Evolutionary conservation across 2,888 invertebrate genomes (phyloP).

Genomic region (Erynnis tages): DNA sequence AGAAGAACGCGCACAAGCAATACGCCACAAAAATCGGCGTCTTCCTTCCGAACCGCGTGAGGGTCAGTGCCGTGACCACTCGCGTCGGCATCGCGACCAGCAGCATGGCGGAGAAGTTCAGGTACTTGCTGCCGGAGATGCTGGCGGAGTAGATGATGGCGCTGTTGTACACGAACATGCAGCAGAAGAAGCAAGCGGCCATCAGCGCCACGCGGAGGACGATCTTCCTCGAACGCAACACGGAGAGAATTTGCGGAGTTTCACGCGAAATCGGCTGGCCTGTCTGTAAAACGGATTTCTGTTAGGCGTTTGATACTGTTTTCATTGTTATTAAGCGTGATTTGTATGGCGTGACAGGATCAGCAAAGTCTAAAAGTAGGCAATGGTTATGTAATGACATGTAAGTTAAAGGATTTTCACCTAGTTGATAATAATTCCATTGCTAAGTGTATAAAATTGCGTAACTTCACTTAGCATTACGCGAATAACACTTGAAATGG

Average conservation of each 20-base stretch:
- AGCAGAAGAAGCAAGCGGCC: constrained; percentile 85
- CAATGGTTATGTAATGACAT: no score
- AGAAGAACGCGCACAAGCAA: constrained; percentile 72
- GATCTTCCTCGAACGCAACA: constrained; percentile 59
- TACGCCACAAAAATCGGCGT: constrained; percentile 68
- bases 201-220: constrained; percentile 60
- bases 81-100: constrained; percentile 85
- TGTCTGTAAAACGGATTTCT: constrained; percentile 5
- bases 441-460: no score
- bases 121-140: constrained; percentile 87
- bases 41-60: constrained; percentile 83
- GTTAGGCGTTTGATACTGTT: not conserved
- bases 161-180: constrained; percentile 89
- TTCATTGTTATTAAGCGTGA: no score
- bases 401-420: no score
- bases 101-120: constrained; percentile 86
- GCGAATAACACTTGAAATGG: no score
- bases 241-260: constrained; percentile 44
- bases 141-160: constrained; percentile 88
- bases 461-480: no score
- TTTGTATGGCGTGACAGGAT: no score
- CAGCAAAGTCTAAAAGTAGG: no score
- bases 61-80: constrained; percentile 72
- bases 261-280: constrained; percentile 25
- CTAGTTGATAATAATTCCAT: no score